Conservation (phyloP, 2,797 vertebrate genomes). For the Ficedula albicollis region DNA sequence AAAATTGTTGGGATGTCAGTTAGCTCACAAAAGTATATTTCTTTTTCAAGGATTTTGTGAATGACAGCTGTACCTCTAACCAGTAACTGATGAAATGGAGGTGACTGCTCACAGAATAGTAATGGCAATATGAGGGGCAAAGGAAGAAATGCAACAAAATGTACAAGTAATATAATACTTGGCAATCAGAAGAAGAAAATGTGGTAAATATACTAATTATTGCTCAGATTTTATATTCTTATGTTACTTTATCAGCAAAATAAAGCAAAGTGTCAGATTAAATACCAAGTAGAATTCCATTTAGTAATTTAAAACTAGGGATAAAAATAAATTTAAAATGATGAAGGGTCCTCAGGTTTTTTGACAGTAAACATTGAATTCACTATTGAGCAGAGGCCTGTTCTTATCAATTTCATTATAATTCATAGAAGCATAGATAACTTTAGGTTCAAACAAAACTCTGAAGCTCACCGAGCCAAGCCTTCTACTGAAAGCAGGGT, state of each 20-base stretch:
- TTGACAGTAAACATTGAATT: background rate
- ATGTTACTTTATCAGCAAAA: background rate
- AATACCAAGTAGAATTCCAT: background rate
- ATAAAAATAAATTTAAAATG: background rate
- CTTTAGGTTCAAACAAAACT: background rate
- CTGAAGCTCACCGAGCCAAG: background rate
- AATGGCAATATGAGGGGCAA: background rate
- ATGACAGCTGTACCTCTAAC: background rate
- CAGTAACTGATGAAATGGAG: background rate
- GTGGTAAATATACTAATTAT: background rate
- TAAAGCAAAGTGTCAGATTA: background rate
- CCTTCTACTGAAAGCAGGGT: background rate
- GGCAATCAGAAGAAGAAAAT: background rate
- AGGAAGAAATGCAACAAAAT: background rate
- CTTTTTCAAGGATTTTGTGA: background rate
- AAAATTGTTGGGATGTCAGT: background rate
- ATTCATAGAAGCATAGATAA: background rate
- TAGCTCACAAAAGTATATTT: background rate
- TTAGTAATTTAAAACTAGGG: background rate
- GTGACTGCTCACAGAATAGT: background rate
- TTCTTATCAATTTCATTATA: background rate
- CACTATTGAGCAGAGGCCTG: background rate
- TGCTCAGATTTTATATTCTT: background rate
- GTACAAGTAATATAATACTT: background rate
- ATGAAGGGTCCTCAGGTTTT: background rate